Evolutionary conservation across 2,797 vertebrate genomes (phyloP).

Genomic region (Coccyzus lansbergi): DNA sequence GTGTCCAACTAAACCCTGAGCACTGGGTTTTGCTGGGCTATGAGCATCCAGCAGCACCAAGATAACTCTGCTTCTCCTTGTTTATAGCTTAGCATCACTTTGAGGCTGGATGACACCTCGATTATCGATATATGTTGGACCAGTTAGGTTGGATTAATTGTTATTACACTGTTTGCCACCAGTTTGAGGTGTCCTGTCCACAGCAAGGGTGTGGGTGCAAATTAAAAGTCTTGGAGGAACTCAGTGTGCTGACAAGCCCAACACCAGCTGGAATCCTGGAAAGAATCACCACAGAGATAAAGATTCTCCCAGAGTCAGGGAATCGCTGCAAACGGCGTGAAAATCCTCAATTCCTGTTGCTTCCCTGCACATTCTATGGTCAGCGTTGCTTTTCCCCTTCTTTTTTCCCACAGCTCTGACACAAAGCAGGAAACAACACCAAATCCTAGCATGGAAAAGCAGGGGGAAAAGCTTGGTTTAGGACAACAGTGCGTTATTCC

Average conservation of each 20-base stretch:
- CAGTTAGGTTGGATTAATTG: neutral
- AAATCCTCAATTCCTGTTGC: too few species aligned
- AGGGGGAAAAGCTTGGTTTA: neutral
- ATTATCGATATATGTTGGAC: neutral
- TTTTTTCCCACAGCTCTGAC: too few species aligned
- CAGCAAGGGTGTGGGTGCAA: neutral
- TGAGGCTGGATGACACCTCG: neutral
- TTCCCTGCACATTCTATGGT: too few species aligned
- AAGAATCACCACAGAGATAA: too few species aligned
- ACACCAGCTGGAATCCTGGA: neutral
- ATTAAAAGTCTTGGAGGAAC: neutral
- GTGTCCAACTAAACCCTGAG: neutral
- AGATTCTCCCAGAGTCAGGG: too few species aligned
- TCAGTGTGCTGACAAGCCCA: rapidly evolving
- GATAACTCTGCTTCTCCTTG: rapidly evolving
- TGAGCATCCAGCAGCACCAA: neutral
- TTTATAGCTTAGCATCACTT: neutral
- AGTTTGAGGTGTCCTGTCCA: neutral
- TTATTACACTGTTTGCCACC: rapidly evolving
- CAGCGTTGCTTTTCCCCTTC: too few species aligned
- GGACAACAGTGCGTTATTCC: neutral
- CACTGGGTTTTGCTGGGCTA: neutral
- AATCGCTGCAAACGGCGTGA: too few species aligned
- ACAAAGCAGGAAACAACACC: neutral
- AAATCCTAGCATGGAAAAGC: neutral